These are phyloP conservation scores for Athalia cordata DNA, from an alignment of 2,888 invertebrate species.

Conservation along the genomic window DNA sequence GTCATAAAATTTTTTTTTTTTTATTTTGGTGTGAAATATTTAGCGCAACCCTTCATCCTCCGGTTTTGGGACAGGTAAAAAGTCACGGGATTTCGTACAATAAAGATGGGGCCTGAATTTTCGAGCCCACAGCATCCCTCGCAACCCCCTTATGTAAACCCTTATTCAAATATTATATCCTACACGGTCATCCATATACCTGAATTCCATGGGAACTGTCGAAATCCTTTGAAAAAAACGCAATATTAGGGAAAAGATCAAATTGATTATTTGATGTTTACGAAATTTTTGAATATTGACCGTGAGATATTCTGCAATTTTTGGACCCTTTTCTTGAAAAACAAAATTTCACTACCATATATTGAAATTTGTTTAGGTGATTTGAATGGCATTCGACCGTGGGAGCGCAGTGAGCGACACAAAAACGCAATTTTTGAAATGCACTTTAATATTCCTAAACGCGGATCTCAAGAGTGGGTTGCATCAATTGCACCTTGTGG, in stretches of 20 bases:
- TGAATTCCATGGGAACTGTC: slow-evolving; percentile 54
- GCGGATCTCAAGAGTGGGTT: not conserved
- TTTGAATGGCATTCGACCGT: slow-evolving; percentile 59
- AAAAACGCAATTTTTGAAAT: slow-evolving; percentile 34
- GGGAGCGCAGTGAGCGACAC: slow-evolving; percentile 50
- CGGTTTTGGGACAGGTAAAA: slow-evolving; percentile 49
- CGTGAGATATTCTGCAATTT: slow-evolving; percentile 56
- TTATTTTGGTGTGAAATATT: slow-evolving; percentile 29
- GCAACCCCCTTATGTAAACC: slow-evolving; percentile 66
- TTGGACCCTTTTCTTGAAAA: slow-evolving; percentile 4
- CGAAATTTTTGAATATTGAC: slow-evolving; percentile 53
- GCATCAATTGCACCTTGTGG: slow-evolving; percentile 25
- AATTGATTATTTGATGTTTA: slow-evolving; percentile 56
- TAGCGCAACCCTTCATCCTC: slow-evolving; percentile 57
- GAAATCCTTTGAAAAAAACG: slow-evolving; percentile 54
- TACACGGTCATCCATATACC: slow-evolving; percentile 54
- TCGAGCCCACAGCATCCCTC: slow-evolving; percentile 39
- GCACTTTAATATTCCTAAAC: not conserved
- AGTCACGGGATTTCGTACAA: slow-evolving; percentile 45
- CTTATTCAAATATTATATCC: slow-evolving; percentile 61
- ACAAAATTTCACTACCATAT: slow-evolving; percentile 30
- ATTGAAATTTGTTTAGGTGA: slow-evolving; percentile 45
- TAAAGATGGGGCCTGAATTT: slow-evolving; percentile 44
- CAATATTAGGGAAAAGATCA: slow-evolving; percentile 57
- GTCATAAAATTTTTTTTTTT: too few species aligned